These are phyloP conservation scores for Corythaeola cristata DNA, from an alignment of 2,113 vertebrate species.

Conservation along the genomic window DNA sequence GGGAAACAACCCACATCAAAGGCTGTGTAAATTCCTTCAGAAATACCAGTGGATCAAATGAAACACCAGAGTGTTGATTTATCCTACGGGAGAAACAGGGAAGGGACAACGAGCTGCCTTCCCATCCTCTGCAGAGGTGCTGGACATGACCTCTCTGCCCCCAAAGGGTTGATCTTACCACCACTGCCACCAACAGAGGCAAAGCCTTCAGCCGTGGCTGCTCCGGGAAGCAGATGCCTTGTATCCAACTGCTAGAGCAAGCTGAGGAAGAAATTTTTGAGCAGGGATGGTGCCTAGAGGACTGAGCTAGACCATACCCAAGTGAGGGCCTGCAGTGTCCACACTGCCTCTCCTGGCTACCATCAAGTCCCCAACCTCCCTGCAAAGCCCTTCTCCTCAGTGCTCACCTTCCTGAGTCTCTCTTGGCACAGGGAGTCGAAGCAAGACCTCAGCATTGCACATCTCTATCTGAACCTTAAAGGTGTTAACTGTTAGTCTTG, in stretches of 20 bases:
- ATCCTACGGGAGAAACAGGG: background rate
- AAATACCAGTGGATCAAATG: background rate
- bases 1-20: background rate
- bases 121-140: background rate
- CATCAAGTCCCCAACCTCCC: background rate
- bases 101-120: background rate
- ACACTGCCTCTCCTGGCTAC: background rate
- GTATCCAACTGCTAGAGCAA: background rate
- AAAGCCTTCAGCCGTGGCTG: background rate
- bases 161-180: background rate
- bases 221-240: background rate
- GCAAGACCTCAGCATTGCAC: background rate
- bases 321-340: background rate
- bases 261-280: background rate
- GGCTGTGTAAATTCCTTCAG: background rate
- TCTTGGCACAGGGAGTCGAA: background rate
- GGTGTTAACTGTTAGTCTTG: background rate
- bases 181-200: background rate
- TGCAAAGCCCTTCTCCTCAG: background rate
- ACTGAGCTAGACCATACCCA: background rate
- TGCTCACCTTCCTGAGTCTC: rapidly evolving
- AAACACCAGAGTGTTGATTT: background rate
- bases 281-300: background rate
- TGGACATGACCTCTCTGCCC: background rate
- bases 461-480: background rate